Conservation (phyloP, 35 echinoderm and acorn worm genomes). For the Lytechinus pictus region DNA sequence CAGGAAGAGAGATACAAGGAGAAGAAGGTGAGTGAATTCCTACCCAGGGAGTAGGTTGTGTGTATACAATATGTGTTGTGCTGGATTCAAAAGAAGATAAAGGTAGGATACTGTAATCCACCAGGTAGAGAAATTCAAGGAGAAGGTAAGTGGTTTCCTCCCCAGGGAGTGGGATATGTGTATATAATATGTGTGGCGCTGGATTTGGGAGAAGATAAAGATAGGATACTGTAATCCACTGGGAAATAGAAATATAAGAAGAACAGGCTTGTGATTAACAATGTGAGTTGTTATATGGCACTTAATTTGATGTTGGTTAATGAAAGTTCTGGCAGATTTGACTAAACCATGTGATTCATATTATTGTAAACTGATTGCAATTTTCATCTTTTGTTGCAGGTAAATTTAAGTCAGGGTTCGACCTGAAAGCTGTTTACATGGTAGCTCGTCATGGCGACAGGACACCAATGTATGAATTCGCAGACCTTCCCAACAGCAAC, state of each 20-base stretch:
- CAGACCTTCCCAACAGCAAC: neutral
- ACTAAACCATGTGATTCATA: neutral
- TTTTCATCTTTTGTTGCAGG: neutral
- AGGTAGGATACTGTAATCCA: conserved; percentile 28
- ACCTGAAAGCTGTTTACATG: conserved; percentile 52
- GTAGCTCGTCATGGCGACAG: conserved; percentile 71
- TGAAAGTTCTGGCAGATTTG: neutral
- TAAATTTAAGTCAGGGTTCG: conserved; percentile 44
- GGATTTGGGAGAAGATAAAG: neutral
- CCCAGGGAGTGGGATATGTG: neutral
- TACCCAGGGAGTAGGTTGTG: neutral
- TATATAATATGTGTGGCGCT: neutral
- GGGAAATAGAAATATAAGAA: neutral
- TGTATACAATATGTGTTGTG: neutral
- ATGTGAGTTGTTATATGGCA: too few species aligned
- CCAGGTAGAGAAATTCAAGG: neutral
- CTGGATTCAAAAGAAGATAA: neutral
- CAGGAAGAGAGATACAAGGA: too few species aligned
- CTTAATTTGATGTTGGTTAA: neutral
- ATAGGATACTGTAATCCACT: conserved; percentile 30
- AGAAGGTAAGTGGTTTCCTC: neutral
- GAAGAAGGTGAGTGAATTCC: neutral
- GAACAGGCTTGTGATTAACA: too few species aligned
- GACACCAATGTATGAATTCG: conserved; percentile 52
- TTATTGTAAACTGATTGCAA: neutral